These are phyloP conservation scores for Muscina levida DNA, from an alignment of 2,888 invertebrate genomes.

Conservation along the genomic window DNA sequence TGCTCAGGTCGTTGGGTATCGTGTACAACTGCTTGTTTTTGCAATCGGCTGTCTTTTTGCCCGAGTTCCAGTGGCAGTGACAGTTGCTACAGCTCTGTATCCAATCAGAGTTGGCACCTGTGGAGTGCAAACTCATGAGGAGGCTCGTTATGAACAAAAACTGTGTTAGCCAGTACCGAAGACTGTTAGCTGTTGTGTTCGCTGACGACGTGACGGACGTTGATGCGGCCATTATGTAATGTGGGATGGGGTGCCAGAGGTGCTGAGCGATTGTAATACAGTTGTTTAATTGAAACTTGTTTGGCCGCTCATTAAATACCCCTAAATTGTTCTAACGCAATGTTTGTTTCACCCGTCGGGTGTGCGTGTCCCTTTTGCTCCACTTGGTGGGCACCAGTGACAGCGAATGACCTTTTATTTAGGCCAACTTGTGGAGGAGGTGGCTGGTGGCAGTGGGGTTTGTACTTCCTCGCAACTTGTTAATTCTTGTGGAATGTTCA, in stretches of 20 bases:
- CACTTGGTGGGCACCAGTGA: background rate
- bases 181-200: slow-evolving; percentile 32
- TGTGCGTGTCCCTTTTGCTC: background rate
- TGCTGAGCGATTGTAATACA: slow-evolving; percentile 27
- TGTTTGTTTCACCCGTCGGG: background rate
- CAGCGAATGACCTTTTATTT: slow-evolving; percentile 41
- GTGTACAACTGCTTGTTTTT: slow-evolving; percentile 83
- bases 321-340: slow-evolving; percentile 29
- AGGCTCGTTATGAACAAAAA: slow-evolving; percentile 40
- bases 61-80: slow-evolving; percentile 92
- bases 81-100: slow-evolving; percentile 81
- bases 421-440: slow-evolving; percentile 37
- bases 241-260: background rate
- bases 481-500: slow-evolving; percentile 59
- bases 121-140: slow-evolving; percentile 63
- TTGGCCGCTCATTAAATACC: slow-evolving; percentile 48
- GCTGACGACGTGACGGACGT: background rate
- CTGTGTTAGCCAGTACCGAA: slow-evolving; percentile 39
- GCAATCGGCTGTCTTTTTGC: slow-evolving; percentile 92
- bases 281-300: slow-evolving; percentile 40
- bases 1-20: slow-evolving; percentile 87
- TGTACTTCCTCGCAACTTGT: slow-evolving; percentile 46
- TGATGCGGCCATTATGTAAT: slow-evolving; percentile 8
- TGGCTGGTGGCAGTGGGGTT: slow-evolving; percentile 5
- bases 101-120: slow-evolving; percentile 75